Evolutionary conservation across 2,888 invertebrate genomes (phyloP).

Genomic region (Imbricaverruca yamaguchii): DNA sequence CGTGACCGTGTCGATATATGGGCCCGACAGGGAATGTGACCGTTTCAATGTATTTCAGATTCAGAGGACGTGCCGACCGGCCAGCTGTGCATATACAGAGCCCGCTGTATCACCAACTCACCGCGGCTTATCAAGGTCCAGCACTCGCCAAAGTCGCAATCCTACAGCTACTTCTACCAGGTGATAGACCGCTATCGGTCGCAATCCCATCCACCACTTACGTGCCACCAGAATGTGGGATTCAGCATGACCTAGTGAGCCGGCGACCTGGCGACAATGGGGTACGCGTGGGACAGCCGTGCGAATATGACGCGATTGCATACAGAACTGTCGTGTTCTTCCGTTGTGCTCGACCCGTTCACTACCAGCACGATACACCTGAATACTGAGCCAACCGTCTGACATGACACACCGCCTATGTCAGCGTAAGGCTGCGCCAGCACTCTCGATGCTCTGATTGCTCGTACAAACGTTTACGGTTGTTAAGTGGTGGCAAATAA

Average conservation of each 20-base stretch:
- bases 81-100: constrained; percentile 5
- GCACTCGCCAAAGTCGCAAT: background rate
- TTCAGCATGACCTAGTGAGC: background rate
- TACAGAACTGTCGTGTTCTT: background rate
- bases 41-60: too few relatives aligned
- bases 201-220: background rate
- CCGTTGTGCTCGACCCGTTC: too few relatives aligned
- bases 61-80: background rate
- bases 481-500: too few relatives aligned
- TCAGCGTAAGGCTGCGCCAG: too few relatives aligned
- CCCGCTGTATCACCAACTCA: background rate
- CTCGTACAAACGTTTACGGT: too few relatives aligned
- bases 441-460: too few relatives aligned
- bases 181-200: background rate
- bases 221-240: background rate
- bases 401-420: too few relatives aligned
- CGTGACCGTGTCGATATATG: too few relatives aligned
- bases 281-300: background rate
- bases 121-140: constrained; percentile 2
- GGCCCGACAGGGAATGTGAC: too few relatives aligned
- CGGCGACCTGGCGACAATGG: background rate
- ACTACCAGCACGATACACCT: too few relatives aligned
- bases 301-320: background rate
- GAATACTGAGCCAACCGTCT: too few relatives aligned
- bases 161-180: constrained; percentile 18